These are phyloP conservation scores for Chlorops oryzae DNA, from an alignment of 1,140 invertebrate species.

Conservation along the genomic window DNA sequence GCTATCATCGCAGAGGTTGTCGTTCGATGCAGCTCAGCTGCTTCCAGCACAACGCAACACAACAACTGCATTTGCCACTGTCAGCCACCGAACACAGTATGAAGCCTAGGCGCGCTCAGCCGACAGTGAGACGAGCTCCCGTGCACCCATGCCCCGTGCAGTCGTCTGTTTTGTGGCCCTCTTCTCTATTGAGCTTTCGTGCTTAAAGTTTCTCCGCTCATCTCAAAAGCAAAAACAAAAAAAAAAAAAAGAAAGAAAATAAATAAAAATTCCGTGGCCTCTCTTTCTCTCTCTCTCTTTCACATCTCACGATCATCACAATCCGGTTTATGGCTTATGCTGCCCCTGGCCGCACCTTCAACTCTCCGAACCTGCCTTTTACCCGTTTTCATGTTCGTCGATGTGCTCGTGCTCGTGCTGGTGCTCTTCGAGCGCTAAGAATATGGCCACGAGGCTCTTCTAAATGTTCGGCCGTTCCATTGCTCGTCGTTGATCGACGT, in stretches of 20 bases:
- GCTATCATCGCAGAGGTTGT: no score
- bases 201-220: constrained; percentile 14
- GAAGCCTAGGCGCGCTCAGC: constrained; percentile 27
- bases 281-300: background rate
- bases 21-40: constrained; percentile 13
- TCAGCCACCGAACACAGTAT: constrained; percentile 48
- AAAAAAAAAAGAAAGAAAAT: no score
- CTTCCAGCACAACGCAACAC: constrained; percentile 36
- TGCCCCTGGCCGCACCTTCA: background rate
- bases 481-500: no score
- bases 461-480: no score
- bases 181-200: background rate
- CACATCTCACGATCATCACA: background rate
- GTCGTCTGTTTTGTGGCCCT: constrained; percentile 4
- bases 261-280: background rate
- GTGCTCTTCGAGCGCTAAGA: constrained; percentile 39
- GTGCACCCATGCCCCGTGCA: constrained; percentile 5
- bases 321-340: constrained; percentile 10
- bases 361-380: background rate
- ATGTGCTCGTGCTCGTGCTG: constrained; percentile 24
- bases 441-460: constrained; percentile 39
- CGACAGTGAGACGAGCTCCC: background rate
- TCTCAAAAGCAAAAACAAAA: no score
- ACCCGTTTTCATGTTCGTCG: constrained; percentile 3
- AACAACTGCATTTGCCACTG: constrained; percentile 48